Evolutionary conservation across 1,140 invertebrate genomes (phyloP).

Genomic region (Nylanderia fulva): DNA sequence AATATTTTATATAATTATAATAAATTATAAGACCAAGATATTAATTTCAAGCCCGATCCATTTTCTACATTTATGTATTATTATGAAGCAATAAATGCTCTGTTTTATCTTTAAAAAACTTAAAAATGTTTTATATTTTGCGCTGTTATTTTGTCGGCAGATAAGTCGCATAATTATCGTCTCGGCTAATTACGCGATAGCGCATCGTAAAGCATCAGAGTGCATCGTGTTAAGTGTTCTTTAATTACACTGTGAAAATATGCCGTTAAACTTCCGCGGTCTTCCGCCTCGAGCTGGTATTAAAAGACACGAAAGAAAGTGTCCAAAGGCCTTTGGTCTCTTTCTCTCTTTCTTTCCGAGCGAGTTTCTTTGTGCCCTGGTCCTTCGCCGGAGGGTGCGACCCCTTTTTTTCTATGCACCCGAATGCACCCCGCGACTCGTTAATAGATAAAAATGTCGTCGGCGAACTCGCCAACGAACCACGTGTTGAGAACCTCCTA

Average conservation of each 20-base stretch:
- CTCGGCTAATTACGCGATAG: neutral
- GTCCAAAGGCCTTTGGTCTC: neutral
- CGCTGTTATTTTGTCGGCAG: neutral
- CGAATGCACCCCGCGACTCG: slow-evolving; percentile 62
- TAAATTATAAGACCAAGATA: neutral
- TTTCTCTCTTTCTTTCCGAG: neutral
- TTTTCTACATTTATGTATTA: neutral
- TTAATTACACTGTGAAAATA: slow-evolving; percentile 5
- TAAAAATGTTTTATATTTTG: neutral
- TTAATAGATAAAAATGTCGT: slow-evolving; percentile 78
- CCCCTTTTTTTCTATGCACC: slow-evolving; percentile 54
- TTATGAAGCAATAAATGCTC: neutral
- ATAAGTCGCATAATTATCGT: neutral
- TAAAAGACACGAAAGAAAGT: neutral
- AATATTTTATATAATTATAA: neutral
- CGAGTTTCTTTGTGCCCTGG: slow-evolving; percentile 30
- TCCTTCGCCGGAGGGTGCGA: slow-evolving; percentile 18
- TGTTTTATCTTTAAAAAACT: neutral
- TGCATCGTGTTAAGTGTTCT: neutral
- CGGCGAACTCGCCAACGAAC: slow-evolving; percentile 63
- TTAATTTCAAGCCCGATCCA: neutral
- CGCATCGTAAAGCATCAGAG: neutral
- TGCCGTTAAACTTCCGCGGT: neutral
- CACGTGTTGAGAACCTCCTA: slow-evolving; percentile 82
- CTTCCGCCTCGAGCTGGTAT: neutral